Percentiles rank a stretch among this genome's conserved stretches.
Evolutionary conservation across 2,888 invertebrate species (phyloP).

Genomic region (Thumatha senex): DNA sequence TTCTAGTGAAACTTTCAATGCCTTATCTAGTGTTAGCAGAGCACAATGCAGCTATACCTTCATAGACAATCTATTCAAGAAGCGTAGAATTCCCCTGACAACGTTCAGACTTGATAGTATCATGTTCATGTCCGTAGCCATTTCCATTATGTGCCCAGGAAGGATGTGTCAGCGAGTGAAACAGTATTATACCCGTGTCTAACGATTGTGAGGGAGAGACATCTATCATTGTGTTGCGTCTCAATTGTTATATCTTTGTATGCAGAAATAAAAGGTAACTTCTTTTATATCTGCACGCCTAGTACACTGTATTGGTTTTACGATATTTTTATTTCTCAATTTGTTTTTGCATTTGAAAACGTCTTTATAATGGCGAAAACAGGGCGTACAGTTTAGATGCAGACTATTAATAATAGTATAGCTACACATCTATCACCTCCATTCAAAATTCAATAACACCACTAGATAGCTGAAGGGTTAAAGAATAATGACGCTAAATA

Average conservation of each 20-base stretch:
- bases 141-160: conserved; percentile 66
- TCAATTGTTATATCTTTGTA: conserved; percentile 74
- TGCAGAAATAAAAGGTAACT: conserved; percentile 68
- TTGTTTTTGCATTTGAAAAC: conserved; percentile 21
- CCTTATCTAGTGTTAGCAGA: conserved; percentile 31
- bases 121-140: conserved; percentile 57
- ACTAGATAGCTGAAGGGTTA: too few species aligned
- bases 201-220: conserved; percentile 66
- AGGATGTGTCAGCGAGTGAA: conserved; percentile 73
- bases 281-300: conserved; percentile 57
- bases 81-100: conserved; percentile 55
- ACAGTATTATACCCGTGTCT: conserved; percentile 67
- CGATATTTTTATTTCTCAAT: conserved; percentile 35
- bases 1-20: conserved; percentile 20
- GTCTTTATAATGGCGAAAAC: too few species aligned
- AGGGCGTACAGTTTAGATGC: too few species aligned
- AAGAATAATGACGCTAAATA: too few species aligned
- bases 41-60: conserved; percentile 45
- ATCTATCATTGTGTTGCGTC: conserved; percentile 67
- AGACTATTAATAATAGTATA: too few species aligned
- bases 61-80: conserved; percentile 54
- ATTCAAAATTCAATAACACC: too few species aligned
- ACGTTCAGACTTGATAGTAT: conserved; percentile 64
- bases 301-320: conserved; percentile 46
- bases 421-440: too few species aligned